phyloP scores from a whole-genome alignment of 2,797 vertebrate species.

The Pseudochaenichthys georgianus region DNA sequence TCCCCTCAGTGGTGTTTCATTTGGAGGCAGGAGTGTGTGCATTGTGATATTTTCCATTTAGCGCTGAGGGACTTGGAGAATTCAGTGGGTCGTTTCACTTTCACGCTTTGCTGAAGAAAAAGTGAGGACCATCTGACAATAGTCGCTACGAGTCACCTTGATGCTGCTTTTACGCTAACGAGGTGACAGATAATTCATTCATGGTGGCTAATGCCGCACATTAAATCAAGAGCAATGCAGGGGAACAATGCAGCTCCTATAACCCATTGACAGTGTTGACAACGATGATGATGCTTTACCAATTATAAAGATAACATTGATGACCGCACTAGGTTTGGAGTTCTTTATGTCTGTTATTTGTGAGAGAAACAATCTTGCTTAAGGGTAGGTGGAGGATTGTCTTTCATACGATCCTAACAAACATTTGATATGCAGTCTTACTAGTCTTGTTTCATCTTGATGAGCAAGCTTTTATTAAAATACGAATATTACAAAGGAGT shows the following conservation, averaged over 20 bases:
- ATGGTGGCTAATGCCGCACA: slow-evolving; percentile 62
- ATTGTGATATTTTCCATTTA: slow-evolving; percentile 67
- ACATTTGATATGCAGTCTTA: neutral
- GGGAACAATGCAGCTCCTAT: slow-evolving; percentile 23
- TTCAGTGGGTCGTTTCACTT: slow-evolving; percentile 69
- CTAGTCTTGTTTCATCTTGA: neutral
- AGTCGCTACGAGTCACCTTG: slow-evolving; percentile 72
- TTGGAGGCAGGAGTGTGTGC: slow-evolving; percentile 40
- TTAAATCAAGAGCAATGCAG: slow-evolving; percentile 43
- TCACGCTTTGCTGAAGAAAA: slow-evolving; percentile 73
- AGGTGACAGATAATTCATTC: slow-evolving; percentile 58
- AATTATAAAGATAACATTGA: slow-evolving; percentile 29
- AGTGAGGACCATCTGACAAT: slow-evolving; percentile 70
- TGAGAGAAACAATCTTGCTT: neutral
- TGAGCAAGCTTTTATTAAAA: neutral
- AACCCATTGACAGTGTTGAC: slow-evolving; percentile 19
- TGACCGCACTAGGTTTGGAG: neutral
- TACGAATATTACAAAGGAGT: too few species aligned
- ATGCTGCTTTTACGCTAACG: slow-evolving; percentile 58
- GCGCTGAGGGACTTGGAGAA: slow-evolving; percentile 60
- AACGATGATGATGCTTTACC: slow-evolving; percentile 31
- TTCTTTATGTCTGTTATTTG: neutral
- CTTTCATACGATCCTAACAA: neutral
- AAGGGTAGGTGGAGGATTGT: neutral
- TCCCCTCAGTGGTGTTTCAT: slow-evolving; percentile 47